Evolutionary conservation across 2,113 vertebrate species (phyloP).

Genomic region (Gorsachius goisagi): DNA sequence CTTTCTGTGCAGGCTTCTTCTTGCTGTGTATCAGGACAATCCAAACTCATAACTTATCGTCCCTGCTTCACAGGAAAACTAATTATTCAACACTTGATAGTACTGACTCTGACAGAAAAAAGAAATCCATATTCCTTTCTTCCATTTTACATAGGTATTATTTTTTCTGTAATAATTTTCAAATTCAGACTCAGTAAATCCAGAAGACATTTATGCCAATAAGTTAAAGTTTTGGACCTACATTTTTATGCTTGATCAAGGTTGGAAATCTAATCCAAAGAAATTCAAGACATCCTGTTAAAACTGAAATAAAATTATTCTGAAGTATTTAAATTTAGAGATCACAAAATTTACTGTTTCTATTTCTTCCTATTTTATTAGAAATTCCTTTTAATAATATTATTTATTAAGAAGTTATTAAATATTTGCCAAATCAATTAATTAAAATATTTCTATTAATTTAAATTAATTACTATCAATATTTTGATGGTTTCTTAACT

Average conservation of each 20-base stretch:
- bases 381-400: not conserved
- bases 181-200: not conserved
- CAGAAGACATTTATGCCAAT: not conserved
- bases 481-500: not conserved
- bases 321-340: not conserved
- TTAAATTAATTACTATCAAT: not conserved
- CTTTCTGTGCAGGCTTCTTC: not conserved
- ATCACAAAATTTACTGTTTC: not conserved
- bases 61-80: not conserved
- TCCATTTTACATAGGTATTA: not conserved
- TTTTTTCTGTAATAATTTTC: not conserved
- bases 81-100: not conserved
- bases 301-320: not conserved
- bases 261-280: not conserved
- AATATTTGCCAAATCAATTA: not conserved
- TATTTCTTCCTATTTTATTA: not conserved
- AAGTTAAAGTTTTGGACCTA: not conserved
- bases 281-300: not conserved
- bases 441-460: not conserved
- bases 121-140: rapidly evolving
- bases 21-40: not conserved
- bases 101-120: not conserved
- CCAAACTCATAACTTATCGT: not conserved
- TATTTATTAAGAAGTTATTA: not conserved
- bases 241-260: not conserved